Conservation (phyloP, 2,797 vertebrate genomes). For the Menidia menidia region DNA sequence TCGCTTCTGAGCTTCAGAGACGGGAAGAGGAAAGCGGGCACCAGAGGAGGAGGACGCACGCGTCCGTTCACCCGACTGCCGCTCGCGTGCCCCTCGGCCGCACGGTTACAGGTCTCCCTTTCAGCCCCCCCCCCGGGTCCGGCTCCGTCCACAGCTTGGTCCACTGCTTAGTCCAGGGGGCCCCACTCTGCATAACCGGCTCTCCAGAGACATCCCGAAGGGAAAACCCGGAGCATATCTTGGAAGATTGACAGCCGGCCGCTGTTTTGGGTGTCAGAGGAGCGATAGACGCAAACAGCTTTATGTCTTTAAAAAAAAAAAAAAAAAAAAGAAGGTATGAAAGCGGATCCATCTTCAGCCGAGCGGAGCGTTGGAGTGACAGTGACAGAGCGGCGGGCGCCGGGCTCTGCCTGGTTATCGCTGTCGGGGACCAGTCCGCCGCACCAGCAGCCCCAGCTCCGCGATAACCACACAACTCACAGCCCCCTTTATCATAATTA, state of each 20-base stretch:
- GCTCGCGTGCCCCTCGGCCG: slow-evolving; percentile 61
- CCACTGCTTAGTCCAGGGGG: too few species aligned
- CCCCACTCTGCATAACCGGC: neutral
- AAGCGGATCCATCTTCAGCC: slow-evolving; percentile 71
- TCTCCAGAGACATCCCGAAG: neutral
- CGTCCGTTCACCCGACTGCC: slow-evolving; percentile 45
- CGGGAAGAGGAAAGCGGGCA: slow-evolving; percentile 42
- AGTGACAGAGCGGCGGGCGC: slow-evolving; percentile 82
- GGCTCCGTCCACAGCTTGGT: neutral
- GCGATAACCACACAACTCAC: slow-evolving; percentile 86
- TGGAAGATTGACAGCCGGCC: neutral
- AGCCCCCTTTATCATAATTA: slow-evolving; percentile 89
- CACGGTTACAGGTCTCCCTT: slow-evolving; percentile 58
- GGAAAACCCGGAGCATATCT: neutral
- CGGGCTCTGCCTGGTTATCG: slow-evolving; percentile 83
- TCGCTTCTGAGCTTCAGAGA: slow-evolving; percentile 62
- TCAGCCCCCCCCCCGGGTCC: slow-evolving; percentile 25
- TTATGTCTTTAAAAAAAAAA: slow-evolving; percentile 35
- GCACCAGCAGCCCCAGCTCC: slow-evolving; percentile 82
- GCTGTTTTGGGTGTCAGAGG: slow-evolving; percentile 16
- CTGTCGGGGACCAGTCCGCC: slow-evolving; percentile 81
- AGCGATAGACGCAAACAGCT: slow-evolving; percentile 39
- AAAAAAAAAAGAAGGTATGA: slow-evolving; percentile 22
- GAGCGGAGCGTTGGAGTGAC: slow-evolving; percentile 73
- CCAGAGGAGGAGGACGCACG: slow-evolving; percentile 50